These are phyloP conservation scores for Sarcophaga peregrina DNA, from an alignment of 1,140 invertebrate genomes.

Conservation along the genomic window DNA sequence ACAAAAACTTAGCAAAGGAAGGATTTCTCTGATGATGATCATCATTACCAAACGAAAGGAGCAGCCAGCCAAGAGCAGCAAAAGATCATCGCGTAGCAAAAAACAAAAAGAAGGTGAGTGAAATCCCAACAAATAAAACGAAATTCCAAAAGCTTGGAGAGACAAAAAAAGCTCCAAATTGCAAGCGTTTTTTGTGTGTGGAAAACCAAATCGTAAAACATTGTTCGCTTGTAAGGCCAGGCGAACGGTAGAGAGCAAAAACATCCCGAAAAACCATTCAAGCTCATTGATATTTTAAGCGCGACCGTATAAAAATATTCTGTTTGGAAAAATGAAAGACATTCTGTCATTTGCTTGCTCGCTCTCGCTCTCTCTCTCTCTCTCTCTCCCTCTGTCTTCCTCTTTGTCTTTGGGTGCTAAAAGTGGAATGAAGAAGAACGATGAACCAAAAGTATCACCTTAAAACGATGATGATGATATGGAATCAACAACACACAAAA, in stretches of 20 bases:
- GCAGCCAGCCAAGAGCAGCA: neutral
- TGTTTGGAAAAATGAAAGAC: slow-evolving; percentile 51
- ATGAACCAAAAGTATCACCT: slow-evolving; percentile 64
- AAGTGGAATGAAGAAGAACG: slow-evolving; percentile 31
- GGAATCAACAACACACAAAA: neutral
- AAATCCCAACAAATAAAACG: neutral
- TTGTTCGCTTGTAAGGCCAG: neutral
- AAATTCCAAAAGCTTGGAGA: slow-evolving; percentile 17
- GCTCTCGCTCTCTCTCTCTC: too few species aligned
- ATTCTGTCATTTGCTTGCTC: slow-evolving; percentile 43
- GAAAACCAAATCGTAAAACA: neutral
- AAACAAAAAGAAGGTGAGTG: neutral
- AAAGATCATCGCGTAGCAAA: slow-evolving; percentile 3
- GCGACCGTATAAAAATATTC: slow-evolving; percentile 67
- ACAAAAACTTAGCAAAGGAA: neutral
- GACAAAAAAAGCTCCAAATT: slow-evolving; percentile 18
- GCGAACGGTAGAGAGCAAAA: neutral
- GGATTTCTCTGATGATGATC: neutral
- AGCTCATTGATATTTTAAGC: slow-evolving; percentile 66
- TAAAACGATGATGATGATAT: slow-evolving; percentile 35
- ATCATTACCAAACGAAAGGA: neutral
- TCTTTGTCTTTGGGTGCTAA: neutral
- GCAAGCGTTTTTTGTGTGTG: slow-evolving; percentile 5
- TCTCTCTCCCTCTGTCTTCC: too few species aligned
- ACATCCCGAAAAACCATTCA: slow-evolving; percentile 35